Percentiles rank a stretch among this genome's conserved stretches.
Evolutionary conservation across 2,113 vertebrate genomes (phyloP).

Genomic region (Galeopterus variegatus): DNA sequence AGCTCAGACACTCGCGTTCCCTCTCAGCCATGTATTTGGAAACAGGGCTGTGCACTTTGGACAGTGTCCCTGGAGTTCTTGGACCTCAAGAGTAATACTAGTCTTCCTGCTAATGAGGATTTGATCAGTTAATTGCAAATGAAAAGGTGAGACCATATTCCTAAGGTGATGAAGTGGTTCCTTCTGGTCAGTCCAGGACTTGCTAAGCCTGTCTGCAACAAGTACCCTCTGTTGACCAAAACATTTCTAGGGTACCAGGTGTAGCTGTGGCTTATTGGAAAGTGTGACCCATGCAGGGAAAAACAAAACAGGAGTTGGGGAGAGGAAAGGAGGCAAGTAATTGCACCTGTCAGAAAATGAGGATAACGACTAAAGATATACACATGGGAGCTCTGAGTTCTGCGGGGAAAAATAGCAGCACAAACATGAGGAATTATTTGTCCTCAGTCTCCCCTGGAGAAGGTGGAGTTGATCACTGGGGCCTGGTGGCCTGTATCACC

Average conservation of each 20-base stretch:
- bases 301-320: constrained; percentile 71
- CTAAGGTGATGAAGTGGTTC: not conserved
- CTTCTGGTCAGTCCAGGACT: constrained; percentile 29
- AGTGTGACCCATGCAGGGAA: constrained; percentile 39
- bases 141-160: constrained; percentile 32
- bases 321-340: constrained; percentile 62
- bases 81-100: constrained; percentile 27
- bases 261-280: constrained; percentile 59
- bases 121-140: constrained; percentile 35
- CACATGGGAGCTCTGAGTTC: constrained; percentile 20
- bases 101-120: constrained; percentile 18
- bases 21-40: not conserved
- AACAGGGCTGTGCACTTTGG: constrained; percentile 30
- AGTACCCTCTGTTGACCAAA: not conserved
- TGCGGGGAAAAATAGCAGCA: constrained; percentile 12
- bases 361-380: not conserved
- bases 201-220: not conserved
- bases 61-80: constrained; percentile 43
- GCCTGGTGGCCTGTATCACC: constrained; percentile 39
- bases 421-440: constrained; percentile 55
- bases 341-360: constrained; percentile 77
- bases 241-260: constrained; percentile 2
- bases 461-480: constrained; percentile 38
- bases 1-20: not conserved
- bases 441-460: not conserved